Conservation (phyloP, 2,888 invertebrate genomes). For the Ophion slaviceki region DNA sequence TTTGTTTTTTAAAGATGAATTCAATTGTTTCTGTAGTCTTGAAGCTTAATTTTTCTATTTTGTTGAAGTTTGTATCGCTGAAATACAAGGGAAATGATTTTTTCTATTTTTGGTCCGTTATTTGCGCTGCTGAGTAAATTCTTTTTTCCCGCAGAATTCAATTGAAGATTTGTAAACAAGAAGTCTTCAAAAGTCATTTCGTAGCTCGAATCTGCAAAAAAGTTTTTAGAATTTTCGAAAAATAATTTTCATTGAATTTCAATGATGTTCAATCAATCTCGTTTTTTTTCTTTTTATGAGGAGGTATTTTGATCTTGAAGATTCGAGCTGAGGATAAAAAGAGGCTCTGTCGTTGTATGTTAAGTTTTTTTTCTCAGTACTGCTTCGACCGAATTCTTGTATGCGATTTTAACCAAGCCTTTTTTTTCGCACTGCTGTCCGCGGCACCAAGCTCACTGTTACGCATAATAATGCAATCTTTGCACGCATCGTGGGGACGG, state of each 20-base stretch:
- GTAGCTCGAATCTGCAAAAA: not conserved
- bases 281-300: not conserved
- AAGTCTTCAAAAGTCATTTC: no score
- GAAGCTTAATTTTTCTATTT: no score
- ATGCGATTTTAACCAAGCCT: constrained; percentile 26
- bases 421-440: constrained; percentile 22
- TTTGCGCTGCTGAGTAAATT: no score
- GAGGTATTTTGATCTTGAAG: not conserved
- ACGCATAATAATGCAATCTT: constrained; percentile 60
- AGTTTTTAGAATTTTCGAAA: not conserved
- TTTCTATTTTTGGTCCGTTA: no score
- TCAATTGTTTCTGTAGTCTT: no score
- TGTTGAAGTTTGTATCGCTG: no score
- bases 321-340: not conserved
- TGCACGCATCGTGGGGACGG: constrained; percentile 44
- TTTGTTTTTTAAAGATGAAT: no score
- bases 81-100: no score
- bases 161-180: no score
- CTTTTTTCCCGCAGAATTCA: no score
- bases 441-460: constrained; percentile 12
- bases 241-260: not conserved
- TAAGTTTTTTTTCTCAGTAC: not conserved
- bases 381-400: constrained; percentile 9
- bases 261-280: not conserved
- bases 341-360: not conserved